phyloP scores from a whole-genome alignment of 2,113 vertebrate species.

The Vulpes vulpes region DNA sequence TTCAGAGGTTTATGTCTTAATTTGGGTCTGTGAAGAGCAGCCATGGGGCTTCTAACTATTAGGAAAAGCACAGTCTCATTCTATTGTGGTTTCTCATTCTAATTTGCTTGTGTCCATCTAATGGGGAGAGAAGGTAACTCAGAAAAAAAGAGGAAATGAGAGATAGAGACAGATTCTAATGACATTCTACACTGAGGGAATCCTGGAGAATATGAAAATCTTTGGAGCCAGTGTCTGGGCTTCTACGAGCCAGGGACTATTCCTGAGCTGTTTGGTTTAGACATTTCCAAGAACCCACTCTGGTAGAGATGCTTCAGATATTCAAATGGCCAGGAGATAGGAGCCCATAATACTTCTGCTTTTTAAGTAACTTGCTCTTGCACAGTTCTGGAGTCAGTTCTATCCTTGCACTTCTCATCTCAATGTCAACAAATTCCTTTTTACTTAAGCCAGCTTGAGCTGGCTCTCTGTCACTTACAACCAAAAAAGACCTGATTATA shows the following conservation, averaged over 20 bases:
- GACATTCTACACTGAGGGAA: neutral
- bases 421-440: conserved; percentile 45
- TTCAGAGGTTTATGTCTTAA: neutral
- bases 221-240: neutral
- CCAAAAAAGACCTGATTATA: neutral
- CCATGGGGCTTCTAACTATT: neutral
- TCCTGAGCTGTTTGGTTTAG: neutral
- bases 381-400: neutral
- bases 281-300: neutral
- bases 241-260: neutral
- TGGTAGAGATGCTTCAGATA: neutral
- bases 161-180: neutral
- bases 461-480: conserved; percentile 25
- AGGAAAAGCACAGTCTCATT: neutral
- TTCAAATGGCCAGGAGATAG: neutral
- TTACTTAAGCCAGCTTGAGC: conserved; percentile 12
- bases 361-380: neutral
- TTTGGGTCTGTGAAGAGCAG: neutral
- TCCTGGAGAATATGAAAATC: neutral
- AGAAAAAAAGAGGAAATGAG: neutral
- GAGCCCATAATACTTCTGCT: neutral
- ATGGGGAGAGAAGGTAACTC: neutral
- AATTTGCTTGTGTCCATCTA: neutral
- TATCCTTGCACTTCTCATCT: neutral
- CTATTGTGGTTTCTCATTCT: neutral